Evolutionary conservation across 2,113 vertebrate genomes (phyloP).

Genomic region (Burhinus bistriatus): DNA sequence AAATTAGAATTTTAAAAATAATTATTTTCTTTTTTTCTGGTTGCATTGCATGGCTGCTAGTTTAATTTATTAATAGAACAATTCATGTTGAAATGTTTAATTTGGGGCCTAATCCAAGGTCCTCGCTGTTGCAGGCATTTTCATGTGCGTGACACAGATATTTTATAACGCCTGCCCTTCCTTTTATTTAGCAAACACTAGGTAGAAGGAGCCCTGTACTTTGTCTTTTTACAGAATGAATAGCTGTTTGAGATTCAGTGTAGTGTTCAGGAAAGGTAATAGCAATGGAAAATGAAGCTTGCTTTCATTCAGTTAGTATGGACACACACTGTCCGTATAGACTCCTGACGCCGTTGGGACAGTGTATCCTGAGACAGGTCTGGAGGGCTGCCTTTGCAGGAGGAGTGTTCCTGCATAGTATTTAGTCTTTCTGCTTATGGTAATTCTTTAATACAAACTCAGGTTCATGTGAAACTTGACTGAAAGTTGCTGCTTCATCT

Average conservation of each 20-base stretch:
- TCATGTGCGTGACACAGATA: neutral
- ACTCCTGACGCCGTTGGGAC: neutral
- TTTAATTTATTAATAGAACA: neutral
- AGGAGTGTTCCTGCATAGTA: fast-evolving
- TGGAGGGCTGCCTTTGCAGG: neutral
- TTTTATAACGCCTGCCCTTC: neutral
- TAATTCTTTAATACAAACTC: neutral
- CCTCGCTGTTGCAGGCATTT: neutral
- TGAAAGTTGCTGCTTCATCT: neutral
- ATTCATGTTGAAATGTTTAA: neutral
- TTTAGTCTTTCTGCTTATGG: neutral
- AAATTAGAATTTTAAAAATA: neutral
- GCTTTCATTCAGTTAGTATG: neutral
- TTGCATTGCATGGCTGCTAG: neutral
- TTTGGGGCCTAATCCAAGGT: neutral
- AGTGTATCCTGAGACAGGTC: neutral
- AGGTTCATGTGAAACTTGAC: neutral
- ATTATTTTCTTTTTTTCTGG: neutral
- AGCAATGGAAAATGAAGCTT: neutral
- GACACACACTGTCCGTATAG: neutral
- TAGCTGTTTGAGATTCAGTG: neutral
- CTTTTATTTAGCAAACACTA: neutral
- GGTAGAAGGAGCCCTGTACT: neutral
- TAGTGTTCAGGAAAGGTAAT: neutral
- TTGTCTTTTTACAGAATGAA: neutral